Base-by-base conservation (phyloP, 1,140 invertebrate genomes). In the Coptotermes formosanus region DNA sequence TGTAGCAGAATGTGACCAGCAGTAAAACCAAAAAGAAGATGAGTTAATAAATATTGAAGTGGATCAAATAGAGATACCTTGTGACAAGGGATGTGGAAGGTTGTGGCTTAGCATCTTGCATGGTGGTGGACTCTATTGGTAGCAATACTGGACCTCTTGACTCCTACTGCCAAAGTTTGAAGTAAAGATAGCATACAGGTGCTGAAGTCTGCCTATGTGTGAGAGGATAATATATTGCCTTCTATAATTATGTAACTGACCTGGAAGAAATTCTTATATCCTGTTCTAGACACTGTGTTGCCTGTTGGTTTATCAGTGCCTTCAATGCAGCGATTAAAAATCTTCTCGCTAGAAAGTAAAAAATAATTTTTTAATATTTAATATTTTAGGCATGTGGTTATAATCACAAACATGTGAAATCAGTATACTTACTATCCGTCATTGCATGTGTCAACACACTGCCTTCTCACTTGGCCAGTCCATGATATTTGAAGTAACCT, bases 271-370 rank as follows among this genome's bases (percentile, higher is more conserved):
- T 92, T 91, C 64, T 90, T 89, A 32, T 94, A 85, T 85, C 93
- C 93, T 87, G 92, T 91, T 84, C 91, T 91, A 44, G 90, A 92
- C 84, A 93, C 86, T 4, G 90, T 91, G 86, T 91, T 91, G 3
- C 90, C 88, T 11, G 90, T 89, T 16, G 90, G 90, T n/a, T 89
- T 85, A 38, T 89, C 89, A 64, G 90, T 89, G 85, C 92, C 91
- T n/a, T 92, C 91, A 43, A 94, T 88, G 87, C 94, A 94, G 82
- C 93, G 90, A 85, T 93, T 93, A 32, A 94, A 88, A 87, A 93
- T 92, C 86, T 89, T 87, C 81, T 90, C 88, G 86, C 93, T 93
- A 88, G 88, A 55, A 91, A 92, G 89, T 87, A 86, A 81, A 45
- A 21, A 85, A 12, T 30, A 55, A 25, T 21, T 59, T 85, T 38